phyloP scores from a whole-genome alignment of 2,113 vertebrate species.

The Apteryx mantelli region DNA sequence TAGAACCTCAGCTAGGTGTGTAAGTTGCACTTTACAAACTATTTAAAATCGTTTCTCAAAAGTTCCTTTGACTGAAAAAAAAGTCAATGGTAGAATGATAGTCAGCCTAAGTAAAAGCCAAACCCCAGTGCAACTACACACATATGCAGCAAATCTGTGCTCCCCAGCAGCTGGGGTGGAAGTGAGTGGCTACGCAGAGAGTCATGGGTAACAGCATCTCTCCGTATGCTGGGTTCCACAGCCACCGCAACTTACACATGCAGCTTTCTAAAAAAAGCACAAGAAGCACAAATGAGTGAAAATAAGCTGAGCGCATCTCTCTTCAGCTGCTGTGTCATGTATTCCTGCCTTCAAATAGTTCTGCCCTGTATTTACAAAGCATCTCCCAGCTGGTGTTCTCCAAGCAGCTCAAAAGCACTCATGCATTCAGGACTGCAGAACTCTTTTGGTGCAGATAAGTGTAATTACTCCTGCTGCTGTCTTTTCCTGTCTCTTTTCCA shows the following conservation, averaged over 20 bases:
- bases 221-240: rapidly evolving
- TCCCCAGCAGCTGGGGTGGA: not conserved
- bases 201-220: rapidly evolving
- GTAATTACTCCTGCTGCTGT: not conserved
- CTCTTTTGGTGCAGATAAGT: not conserved
- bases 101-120: not conserved
- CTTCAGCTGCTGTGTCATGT: not conserved
- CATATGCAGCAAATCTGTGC: not conserved
- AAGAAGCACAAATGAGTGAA: not conserved
- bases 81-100: not conserved
- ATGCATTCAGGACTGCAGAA: not conserved
- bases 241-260: not conserved
- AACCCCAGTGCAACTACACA: not conserved
- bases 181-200: rapidly evolving
- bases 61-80: not conserved
- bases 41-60: not conserved
- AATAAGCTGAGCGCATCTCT: not conserved
- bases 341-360: not conserved
- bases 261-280: not conserved
- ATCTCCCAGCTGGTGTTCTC: conserved; percentile 7
- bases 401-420: not conserved
- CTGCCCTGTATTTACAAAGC: not conserved
- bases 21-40: not conserved
- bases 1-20: not conserved
- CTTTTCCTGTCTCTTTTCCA: conserved; percentile 18